Conservation (phyloP, 2,113 vertebrate species). For the Synodontis membranacea region DNA sequence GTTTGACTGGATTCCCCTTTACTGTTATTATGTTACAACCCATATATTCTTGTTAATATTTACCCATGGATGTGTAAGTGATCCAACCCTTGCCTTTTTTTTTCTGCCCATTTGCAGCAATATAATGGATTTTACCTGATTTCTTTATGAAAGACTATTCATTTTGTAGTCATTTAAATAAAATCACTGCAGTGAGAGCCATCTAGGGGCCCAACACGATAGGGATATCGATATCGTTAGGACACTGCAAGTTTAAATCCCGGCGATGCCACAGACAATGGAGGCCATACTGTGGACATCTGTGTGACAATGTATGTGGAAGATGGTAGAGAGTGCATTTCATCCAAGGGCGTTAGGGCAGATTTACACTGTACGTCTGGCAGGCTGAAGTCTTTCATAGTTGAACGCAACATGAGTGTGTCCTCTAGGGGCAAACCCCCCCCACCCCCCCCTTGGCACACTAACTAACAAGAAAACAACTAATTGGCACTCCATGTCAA, state of each 20-base stretch:
- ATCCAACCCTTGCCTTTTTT: neutral
- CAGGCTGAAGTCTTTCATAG: too few species aligned
- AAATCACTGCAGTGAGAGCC: neutral
- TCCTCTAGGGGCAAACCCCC: too few species aligned
- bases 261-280: too few species aligned
- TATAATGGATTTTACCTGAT: neutral
- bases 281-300: neutral
- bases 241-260: neutral
- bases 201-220: neutral
- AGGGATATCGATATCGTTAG: neutral
- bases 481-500: too few species aligned
- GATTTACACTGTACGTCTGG: too few species aligned
- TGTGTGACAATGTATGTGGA: neutral
- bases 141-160: neutral
- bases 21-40: neutral
- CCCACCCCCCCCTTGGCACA: too few species aligned
- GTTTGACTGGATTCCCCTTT: slow-evolving; percentile 62
- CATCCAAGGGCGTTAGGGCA: too few species aligned
- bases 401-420: too few species aligned
- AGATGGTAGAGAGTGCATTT: too few species aligned
- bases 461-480: too few species aligned
- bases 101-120: neutral
- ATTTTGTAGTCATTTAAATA: neutral
- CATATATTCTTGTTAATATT: neutral
- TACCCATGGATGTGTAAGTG: neutral